Evolutionary conservation across 2,797 vertebrate species (phyloP), one percentile per base, ranked within the genome.

Genomic region (Thalassophryne amazonica): DNA sequence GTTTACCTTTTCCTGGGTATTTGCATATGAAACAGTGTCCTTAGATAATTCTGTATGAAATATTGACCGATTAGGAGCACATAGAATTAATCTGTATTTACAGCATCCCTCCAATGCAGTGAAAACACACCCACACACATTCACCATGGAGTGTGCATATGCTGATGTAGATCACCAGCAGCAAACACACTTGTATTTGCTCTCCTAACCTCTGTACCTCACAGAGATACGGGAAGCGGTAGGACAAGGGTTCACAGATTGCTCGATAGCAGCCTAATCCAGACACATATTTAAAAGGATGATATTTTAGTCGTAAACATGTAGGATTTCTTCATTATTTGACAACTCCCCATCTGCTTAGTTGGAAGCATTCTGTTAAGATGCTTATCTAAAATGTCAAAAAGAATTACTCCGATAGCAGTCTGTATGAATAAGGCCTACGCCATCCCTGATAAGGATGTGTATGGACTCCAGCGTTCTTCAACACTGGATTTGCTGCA

Each of bases 331-430:
- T 81, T 84, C 78, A 76, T 86, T 85, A 89, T 87, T 82, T 84
- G 83, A 87, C 88, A 87, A 85, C 72, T 78, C 69, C 49, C 69
- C 43, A 6, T 60, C 74, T 49, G 57, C 76, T 56, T 74, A 52
- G 72, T 76, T 61, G 67, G 69, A 55, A 81, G 75, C 73, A 64
- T 76, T 69, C 78, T 24, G 61, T 71, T 63, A 76, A 78, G 88
- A 91, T 89, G 70, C 60, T 74, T 86, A 90, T 91, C 89, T 75
- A 68, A 86, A 91, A 90, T 90, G 87, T 88, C 86, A 90, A 87
- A 91, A 87, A 85, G 86, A 90, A 88, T 89, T 85, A 86, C 60
- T 68, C 82, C 53, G 85, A 88, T 88, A 90, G 80, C 83, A 65
- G 83, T 75, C 37, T 42, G 73, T 78, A 65, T 88, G 83, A 89